These are phyloP conservation scores for Neofelis nebulosa DNA, from an alignment of 2,113 vertebrate species.

Conservation along the genomic window DNA sequence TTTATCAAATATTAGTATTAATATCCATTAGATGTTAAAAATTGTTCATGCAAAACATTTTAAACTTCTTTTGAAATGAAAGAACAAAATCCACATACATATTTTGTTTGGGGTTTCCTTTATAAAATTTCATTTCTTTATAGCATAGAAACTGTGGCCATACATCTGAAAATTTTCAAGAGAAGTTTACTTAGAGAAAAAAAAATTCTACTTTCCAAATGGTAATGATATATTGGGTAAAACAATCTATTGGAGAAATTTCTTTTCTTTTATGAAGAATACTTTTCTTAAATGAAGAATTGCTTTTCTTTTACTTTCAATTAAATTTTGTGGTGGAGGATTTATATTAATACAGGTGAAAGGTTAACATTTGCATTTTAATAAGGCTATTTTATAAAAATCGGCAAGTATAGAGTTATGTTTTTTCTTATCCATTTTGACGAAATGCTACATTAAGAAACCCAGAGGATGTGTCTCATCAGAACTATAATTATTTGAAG, in stretches of 20 bases:
- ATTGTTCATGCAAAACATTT: not conserved
- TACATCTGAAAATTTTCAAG: not conserved
- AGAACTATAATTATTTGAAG: not conserved
- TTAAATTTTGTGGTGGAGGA: slow-evolving; percentile 27
- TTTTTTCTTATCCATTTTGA: slow-evolving; percentile 42
- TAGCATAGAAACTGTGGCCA: not conserved
- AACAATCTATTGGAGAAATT: slow-evolving; percentile 37
- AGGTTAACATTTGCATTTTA: slow-evolving; percentile 67
- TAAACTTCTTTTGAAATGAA: slow-evolving; percentile 28
- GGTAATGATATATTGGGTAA: slow-evolving; percentile 35
- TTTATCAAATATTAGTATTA: slow-evolving; percentile 1
- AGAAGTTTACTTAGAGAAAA: slow-evolving; percentile 38
- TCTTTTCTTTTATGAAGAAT: slow-evolving; percentile 24
- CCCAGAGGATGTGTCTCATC: not conserved
- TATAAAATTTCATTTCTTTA: slow-evolving; percentile 31
- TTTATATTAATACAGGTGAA: slow-evolving; percentile 47
- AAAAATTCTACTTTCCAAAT: slow-evolving; percentile 42
- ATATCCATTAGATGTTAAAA: not conserved
- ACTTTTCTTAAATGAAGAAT: not conserved
- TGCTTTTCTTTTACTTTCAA: slow-evolving; percentile 30
- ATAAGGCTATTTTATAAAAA: slow-evolving; percentile 56
- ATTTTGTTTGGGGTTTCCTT: slow-evolving; percentile 9
- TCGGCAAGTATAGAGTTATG: slow-evolving; percentile 2
- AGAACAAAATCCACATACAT: not conserved
- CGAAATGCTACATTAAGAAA: slow-evolving; percentile 54